Evolutionary conservation across 2,113 vertebrate species (phyloP), one percentile per base, ranked within the genome.

Genomic region (Hiodon alosoides): DNA sequence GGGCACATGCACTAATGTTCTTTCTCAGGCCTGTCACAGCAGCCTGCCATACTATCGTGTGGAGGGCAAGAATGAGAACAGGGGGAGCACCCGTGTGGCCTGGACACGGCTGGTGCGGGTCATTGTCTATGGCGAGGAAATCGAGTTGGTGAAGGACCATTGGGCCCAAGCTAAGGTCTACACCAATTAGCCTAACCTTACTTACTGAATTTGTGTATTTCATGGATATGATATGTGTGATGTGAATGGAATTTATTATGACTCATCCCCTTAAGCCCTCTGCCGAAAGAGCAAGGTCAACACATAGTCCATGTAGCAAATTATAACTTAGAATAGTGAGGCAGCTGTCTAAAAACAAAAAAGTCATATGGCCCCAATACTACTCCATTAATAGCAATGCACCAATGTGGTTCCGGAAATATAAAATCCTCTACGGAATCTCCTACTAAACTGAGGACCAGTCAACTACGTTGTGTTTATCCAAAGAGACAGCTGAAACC

Each of bases 51-150:
- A 60, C 59, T 60, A 60, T 14, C 59, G 59, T 14, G 59, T 60
- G 59, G 59, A 60, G 13, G 59, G 59, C 59, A 60, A 60, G 59
- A 60, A 60, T 3, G 59, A 60, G 11, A 60, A 60, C 11, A 10
- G 59, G 4, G 59, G 59, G 81, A 86, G 76, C 67, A 82, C 78
- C 6, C 68, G 0, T 0, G 77, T 85, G 8, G 62, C 90, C 1
- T 87, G 82, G 83, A 88, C 83, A 17, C 73, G 76, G 50, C 69
- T 80, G 8, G 80, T 90, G 0, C 82, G 71, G 67, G 77, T 89
- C 9, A 67, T 74, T 65, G 85, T 82, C 11, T 80, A 85, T 0
- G 73, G 81, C 47, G 57, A 86, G 65, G 83, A 80, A 0, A 73
- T 90, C 51, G 79, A 84, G 54, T 64, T 87, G 31, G 77, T 83